These are phyloP conservation scores for Rhopilema esculentum DNA, from an alignment of 30 jellyfish, hydroid and myxozoan species.

Conservation along the genomic window DNA sequence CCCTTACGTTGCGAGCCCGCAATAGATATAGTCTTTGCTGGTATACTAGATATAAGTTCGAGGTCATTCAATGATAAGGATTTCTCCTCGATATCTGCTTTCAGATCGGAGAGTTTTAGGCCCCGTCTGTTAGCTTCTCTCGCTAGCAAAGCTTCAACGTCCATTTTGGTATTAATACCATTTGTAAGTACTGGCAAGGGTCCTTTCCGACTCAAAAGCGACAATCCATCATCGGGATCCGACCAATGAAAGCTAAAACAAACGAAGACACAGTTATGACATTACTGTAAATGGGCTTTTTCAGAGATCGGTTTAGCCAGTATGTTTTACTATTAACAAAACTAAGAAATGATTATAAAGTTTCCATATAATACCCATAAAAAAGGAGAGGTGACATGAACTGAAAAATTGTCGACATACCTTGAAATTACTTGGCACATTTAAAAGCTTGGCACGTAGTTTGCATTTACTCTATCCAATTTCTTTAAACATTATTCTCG, in stretches of 20 bases:
- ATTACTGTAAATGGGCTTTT: too few relatives aligned
- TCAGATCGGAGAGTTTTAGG: conserved; percentile 69
- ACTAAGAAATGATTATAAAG: too few relatives aligned
- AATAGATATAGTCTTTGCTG: conserved; percentile 55
- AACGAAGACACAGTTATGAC: not conserved
- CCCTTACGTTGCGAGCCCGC: conserved; percentile 66
- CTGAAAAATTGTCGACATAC: too few relatives aligned
- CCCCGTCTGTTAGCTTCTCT: conserved; percentile 91
- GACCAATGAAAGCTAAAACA: conserved; percentile 44
- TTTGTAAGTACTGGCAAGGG: conserved; percentile 72
- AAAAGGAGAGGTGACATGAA: too few relatives aligned
- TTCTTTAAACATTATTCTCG: too few relatives aligned
- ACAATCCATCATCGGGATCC: conserved; percentile 62
- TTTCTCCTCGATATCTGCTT: conserved; percentile 81
- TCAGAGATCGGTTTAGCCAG: too few relatives aligned
- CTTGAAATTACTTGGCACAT: too few relatives aligned
- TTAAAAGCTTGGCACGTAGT: too few relatives aligned
- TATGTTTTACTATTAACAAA: too few relatives aligned
- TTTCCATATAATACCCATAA: too few relatives aligned
- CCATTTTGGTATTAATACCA: conserved; percentile 89
- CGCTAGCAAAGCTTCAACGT: conserved; percentile 82
- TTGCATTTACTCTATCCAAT: too few relatives aligned
- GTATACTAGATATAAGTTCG: conserved; percentile 79
- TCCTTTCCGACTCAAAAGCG: conserved; percentile 55
- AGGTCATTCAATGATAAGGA: conserved; percentile 87